Base-by-base conservation (phyloP, 2,888 invertebrate genomes). In the Eupeodes luniger region DNA sequence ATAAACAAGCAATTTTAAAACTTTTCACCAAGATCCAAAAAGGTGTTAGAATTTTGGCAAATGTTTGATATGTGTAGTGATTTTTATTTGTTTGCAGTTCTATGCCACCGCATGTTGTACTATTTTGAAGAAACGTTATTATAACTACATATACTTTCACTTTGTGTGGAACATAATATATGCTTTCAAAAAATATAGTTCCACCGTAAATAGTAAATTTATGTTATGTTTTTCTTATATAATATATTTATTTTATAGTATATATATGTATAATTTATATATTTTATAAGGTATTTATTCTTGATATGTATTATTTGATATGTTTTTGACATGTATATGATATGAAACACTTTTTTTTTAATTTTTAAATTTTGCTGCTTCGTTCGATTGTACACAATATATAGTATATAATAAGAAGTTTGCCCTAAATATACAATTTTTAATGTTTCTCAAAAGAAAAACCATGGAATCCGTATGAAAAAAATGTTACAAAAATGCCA, bases 271-370 rank as follows among this genome's bases (percentile, higher is more conserved):
- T 86, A 87, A 55, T 75, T 64, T 76, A 66, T 64, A 72, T 64
- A 47, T 79, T 74, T 61, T 44, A 66, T 75, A 80, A 80, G 87
- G 84, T 87, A 87, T 87, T 80, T 84, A 81, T 87, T 74, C 36
- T 75, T 80, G 80, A 70, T 80, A 72, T 72, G 62, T 62, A 49
- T 80, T 62, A 49, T 80, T 81, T 88, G 84, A 84, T 80, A 83
- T 83, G 86, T 83, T 62, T 82, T 67, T 80, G 83, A 85, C 81
- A 85, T 85, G 84, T 84, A 74, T 79, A 34, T 85, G 85, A 88
- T 88, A 84, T 84, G 86, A 72, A 87, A 80, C 80, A 80, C 72
- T 59, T 81, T 70, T 67, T 51, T 34, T 70, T 53, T 62, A 72
- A 61, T 62, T 19, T 70, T 53, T 62, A 72, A 61, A 55, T 51